Conservation (phyloP, 2,113 vertebrate species). For the Caranx melampygus region DNA sequence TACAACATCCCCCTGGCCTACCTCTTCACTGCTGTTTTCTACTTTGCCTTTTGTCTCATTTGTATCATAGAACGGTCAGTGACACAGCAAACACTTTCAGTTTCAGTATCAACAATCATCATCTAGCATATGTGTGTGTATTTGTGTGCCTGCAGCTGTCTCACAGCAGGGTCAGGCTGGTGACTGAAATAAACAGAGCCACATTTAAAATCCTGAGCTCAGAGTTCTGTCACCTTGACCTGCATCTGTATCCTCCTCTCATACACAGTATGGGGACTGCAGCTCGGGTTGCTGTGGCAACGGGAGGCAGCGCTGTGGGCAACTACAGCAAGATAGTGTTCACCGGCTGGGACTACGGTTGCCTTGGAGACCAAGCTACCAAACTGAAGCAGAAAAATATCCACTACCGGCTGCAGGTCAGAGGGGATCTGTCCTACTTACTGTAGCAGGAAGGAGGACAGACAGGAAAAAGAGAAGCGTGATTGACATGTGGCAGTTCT, state of each 20-base stretch:
- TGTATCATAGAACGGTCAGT: constrained; percentile 87
- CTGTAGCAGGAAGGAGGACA: background rate
- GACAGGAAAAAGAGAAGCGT: background rate
- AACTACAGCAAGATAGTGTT: constrained; percentile 88
- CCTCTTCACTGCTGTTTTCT: constrained; percentile 83
- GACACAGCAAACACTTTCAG: background rate
- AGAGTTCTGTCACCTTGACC: constrained; percentile 15
- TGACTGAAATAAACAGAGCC: background rate
- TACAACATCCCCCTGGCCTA: constrained; percentile 88
- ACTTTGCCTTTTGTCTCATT: constrained; percentile 85
- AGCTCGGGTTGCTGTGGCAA: constrained; percentile 84
- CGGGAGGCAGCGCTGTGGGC: constrained; percentile 79
- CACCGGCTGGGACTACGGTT: constrained; percentile 89
- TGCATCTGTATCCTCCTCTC: constrained; percentile 24
- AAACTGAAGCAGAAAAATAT: constrained; percentile 86
- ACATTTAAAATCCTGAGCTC: constrained; percentile 20
- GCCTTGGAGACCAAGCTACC: constrained; percentile 78
- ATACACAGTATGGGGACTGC: constrained; percentile 83
- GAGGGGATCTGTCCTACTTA: constrained; percentile 36
- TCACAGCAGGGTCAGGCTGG: background rate
- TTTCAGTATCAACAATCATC: background rate
- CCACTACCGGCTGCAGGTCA: constrained; percentile 87
- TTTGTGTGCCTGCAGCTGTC: constrained; percentile 9
- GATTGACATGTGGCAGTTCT: background rate
- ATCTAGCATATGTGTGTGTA: constrained; percentile 7